A percentile compares a stretch with the other conserved stretches of the same genome.
These are phyloP conservation scores for Catharus ustulatus DNA, from an alignment of 2,797 vertebrate species.

Conservation along the genomic window DNA sequence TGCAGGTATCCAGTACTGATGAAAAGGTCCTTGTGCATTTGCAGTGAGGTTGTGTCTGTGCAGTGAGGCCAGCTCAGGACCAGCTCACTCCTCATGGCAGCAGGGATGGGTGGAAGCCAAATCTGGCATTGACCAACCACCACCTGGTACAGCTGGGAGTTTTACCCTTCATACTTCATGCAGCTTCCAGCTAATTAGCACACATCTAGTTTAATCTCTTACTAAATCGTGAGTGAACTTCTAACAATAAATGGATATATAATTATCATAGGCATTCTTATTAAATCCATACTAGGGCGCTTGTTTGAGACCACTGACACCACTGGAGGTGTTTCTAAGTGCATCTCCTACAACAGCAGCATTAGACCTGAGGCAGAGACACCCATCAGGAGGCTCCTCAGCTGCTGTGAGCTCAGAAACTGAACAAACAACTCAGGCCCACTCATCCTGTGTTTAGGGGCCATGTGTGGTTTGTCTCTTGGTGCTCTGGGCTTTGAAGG, in stretches of 20 bases:
- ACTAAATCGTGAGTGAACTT: conserved; percentile 12
- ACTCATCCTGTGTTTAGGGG: not conserved
- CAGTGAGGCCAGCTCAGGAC: not conserved
- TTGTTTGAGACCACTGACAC: not conserved
- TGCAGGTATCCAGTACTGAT: not conserved
- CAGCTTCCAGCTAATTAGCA: not conserved
- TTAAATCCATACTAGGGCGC: not conserved
- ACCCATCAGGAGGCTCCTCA: not conserved
- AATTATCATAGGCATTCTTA: conserved; percentile 18
- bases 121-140: not conserved
- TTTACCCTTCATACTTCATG: not conserved
- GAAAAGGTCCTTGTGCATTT: not conserved
- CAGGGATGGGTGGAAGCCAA: not conserved
- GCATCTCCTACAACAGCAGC: not conserved
- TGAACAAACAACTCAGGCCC: not conserved
- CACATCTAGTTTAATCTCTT: conserved; percentile 20
- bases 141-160: not conserved
- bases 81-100: not conserved
- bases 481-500: not conserved
- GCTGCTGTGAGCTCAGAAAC: not conserved
- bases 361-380: not conserved
- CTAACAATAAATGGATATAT: conserved; percentile 11
- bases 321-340: not conserved
- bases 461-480: accelerated
- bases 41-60: not conserved